Evolutionary conservation across 2,113 vertebrate genomes (phyloP), one percentile per base, ranked within the genome.

Genomic region (Mesitornis unicolor): DNA sequence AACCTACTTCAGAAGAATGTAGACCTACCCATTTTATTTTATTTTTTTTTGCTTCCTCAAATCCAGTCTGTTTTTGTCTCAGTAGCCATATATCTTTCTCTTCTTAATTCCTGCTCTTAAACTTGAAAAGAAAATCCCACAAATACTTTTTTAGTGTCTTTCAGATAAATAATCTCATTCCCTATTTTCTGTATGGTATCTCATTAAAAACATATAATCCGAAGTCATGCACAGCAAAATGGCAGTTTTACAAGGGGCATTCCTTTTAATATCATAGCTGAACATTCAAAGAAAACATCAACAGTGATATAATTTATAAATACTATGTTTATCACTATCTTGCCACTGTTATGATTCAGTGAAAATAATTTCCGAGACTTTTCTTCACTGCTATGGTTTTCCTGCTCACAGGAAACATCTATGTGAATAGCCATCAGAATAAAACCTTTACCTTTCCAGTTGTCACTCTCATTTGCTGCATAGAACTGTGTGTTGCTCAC

Each of bases 31-130:
- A 77, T 57, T 79, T 28, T 35, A 16, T 4, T 13, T 3, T 28
- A 33, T 25, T n/a, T 12, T 3, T 28, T 51, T 29, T n/a, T 51
- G n/a, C 5, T 5, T 3, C 9, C 12, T 16, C 15, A 26, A 2
- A 50, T 45, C 38, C 0, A 29, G 29, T 67, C 4, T 1, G 13
- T 64, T 75, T 82, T 64, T 73, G 4, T 45, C n/a, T 90, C 28
- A 61, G 24, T 40, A 76, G 43, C 29, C 31, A 69, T 31, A 90
- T 13, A 3, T 10, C 1, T 60, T 84, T 51, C 9, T 78, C 15
- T 33, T 75, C 24, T 68, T 59, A 84, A 51, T 91, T 84, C 28
- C 13, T 33, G 9, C 17, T 78, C 35, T 70, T 50, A 63, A 77
- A 85, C 15, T 54, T 56, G 51, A 79, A 83, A 61, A 45, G 12